These are phyloP conservation scores for Adoxophyes honmai DNA, from an alignment of 1,140 invertebrate genomes.

Conservation along the genomic window DNA sequence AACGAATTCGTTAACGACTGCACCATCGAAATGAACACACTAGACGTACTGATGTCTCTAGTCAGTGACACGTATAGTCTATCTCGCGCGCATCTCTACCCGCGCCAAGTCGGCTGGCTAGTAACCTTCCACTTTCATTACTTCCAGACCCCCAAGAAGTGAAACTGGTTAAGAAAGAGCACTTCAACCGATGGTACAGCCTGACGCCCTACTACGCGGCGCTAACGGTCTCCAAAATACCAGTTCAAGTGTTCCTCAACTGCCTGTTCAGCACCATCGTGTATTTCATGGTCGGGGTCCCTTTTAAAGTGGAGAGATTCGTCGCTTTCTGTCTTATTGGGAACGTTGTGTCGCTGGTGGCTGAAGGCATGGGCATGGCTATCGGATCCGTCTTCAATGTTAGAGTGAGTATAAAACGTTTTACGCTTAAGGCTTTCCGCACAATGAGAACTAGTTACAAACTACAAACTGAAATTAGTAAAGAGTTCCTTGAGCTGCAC, in stretches of 20 bases:
- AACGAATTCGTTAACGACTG: no score
- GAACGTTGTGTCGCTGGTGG: conserved; percentile 77
- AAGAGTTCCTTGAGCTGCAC: no score
- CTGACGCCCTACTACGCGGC: conserved; percentile 88
- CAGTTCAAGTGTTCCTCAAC: conserved; percentile 78
- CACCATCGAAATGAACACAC: no score
- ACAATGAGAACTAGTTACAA: no score
- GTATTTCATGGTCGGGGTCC: conserved; percentile 80
- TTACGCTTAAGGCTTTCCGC: background rate
- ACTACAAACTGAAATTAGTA: no score
- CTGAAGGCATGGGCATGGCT: conserved; percentile 80
- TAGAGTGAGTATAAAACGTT: conserved; percentile 68
- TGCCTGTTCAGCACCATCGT: conserved; percentile 78
- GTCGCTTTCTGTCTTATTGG: conserved; percentile 77
- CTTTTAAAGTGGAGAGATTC: conserved; percentile 74
- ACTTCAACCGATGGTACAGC: conserved; percentile 91
- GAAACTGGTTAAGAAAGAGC: conserved; percentile 87
- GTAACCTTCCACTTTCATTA: conserved; percentile 5
- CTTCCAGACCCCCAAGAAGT: conserved; percentile 87
- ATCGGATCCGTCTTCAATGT: conserved; percentile 82
- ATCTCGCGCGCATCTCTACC: no score
- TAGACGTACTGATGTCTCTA: no score
- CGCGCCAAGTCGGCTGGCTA: background rate
- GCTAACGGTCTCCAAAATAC: conserved; percentile 83
- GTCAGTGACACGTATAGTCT: no score